Evolutionary conservation across 2,797 vertebrate genomes (phyloP), one percentile per base, ranked within the genome.

Genomic region (Darevskia nairensis): DNA sequence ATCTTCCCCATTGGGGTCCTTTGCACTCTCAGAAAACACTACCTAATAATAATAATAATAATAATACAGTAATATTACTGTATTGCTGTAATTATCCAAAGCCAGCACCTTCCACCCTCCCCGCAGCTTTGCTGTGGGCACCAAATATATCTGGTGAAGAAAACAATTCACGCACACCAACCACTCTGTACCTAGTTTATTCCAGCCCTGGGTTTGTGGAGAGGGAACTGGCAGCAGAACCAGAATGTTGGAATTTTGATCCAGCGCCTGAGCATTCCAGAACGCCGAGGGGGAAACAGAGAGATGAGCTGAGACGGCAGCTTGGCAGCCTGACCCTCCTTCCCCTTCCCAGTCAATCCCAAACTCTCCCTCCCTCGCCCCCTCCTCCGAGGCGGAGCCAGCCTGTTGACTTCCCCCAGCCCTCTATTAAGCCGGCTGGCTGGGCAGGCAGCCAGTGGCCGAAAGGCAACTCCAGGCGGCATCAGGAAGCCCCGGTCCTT

Each of bases 341-440:
- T 29, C 2, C 32, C 32, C 61, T 15, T 8, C 10, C 72, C 39
- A 8, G 61, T 81, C 9, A 64, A 64, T 76, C 10, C 29, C 15
- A n/a, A 25, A 69, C 3, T 61, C 29, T 41, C n/a, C 64, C 17
- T 50, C 50, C 77, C 76, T 46, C 27, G 23, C 64, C 39, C 3
- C 69, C 83, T 76, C 88, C 78, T 68, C 59, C 13, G 2, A 89
- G 88, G 88, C 59, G 83, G 71, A 69, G 83, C 19, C 32, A 29
- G 55, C 29, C 13, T 19, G 29, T 25, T 39, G 2, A 23, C 44
- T 17, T 80, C 55, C 68, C 39, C 39, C 82, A 15, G 69, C 3
- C 0, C 29, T 23, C 13, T 74, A 75, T 89, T 89, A 89, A 89
- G 68, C 23, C 71, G 55, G 68, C 69, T 25, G 41, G 4, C 11